Base-by-base conservation (phyloP, 2,888 invertebrate species). In the Nephrocerus scutellatus region DNA sequence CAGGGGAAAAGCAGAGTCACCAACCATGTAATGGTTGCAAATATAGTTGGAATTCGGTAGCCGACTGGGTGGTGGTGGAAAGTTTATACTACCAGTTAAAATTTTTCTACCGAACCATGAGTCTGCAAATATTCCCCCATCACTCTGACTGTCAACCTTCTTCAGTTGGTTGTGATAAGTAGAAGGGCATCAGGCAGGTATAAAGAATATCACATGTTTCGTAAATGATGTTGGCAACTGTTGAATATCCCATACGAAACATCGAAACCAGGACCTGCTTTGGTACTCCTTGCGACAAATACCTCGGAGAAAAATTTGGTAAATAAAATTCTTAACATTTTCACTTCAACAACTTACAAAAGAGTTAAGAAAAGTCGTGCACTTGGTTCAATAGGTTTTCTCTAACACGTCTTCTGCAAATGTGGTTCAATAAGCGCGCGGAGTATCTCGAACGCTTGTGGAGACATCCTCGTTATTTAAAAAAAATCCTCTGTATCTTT, bases 131-230 rank as follows among this genome's bases (percentile, higher is more conserved):
- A n/a, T n/a, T n/a, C n/a, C n/a, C n/a, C n/a, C n/a, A n/a, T n/a
- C n/a, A n/a, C n/a, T n/a, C n/a, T n/a, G n/a, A n/a, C n/a, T n/a
- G 21, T 28, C 18, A 39, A 26, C 34, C 25, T 12, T 19, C 15
- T 34, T 43, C 15, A 10, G 33, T 35, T 26, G 26, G 34, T 26
- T 9, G 34, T 18, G 39, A 19, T 10, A 39, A 28, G 13, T 38
- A 31, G 6, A 31, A n/a, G 5, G 28, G 20, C 31, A 30, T 31
- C 2, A 41, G 14, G 12, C 13, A 5, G 8, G 16, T 16, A 31
- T 25, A 41, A 12, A 41, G 20, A n/a, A n/a, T 18, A 35, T 40
- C 36, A 30, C 33, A 33, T 8, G 23, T 25, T 32, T 36, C 24
- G 9, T 31, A 41, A 13, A 32, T 15, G 8, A 36, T 36, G 3